Percentiles rank a stretch among this genome's conserved stretches.
phyloP scores from a whole-genome alignment of 1,140 invertebrate species.

The Hyles vespertilio region DNA sequence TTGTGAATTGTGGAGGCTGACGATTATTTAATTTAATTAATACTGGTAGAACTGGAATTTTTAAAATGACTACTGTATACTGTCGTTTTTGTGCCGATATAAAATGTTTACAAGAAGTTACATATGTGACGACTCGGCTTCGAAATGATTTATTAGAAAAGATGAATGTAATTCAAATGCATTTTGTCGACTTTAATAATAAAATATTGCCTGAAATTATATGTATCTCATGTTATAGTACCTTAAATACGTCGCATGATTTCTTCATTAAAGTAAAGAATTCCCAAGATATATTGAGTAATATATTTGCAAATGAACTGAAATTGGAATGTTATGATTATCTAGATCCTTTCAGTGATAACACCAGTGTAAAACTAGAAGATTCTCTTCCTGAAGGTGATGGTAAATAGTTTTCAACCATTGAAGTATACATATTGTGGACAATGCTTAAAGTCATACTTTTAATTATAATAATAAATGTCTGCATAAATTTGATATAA shows the following conservation, averaged over 20 bases:
- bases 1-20: background rate
- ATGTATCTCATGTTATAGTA: background rate
- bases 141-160: background rate
- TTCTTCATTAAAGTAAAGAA: background rate
- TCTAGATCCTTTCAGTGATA: background rate
- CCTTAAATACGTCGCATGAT: background rate
- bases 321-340: background rate
- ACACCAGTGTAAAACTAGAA: background rate
- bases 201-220: background rate
- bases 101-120: background rate
- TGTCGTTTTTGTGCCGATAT: slow-evolving; percentile 2
- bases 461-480: no score
- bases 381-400: background rate
- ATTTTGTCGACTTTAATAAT: background rate
- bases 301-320: background rate
- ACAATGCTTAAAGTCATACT: no score
- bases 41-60: background rate
- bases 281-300: background rate
- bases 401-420: background rate
- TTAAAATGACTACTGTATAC: background rate
- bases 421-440: background rate
- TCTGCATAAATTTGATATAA: no score
- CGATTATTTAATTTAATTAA: background rate
- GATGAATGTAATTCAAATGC: background rate
- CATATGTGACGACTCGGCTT: background rate